phyloP scores from a whole-genome alignment of 2,888 invertebrate genomes.

The Smittia sp. region DNA sequence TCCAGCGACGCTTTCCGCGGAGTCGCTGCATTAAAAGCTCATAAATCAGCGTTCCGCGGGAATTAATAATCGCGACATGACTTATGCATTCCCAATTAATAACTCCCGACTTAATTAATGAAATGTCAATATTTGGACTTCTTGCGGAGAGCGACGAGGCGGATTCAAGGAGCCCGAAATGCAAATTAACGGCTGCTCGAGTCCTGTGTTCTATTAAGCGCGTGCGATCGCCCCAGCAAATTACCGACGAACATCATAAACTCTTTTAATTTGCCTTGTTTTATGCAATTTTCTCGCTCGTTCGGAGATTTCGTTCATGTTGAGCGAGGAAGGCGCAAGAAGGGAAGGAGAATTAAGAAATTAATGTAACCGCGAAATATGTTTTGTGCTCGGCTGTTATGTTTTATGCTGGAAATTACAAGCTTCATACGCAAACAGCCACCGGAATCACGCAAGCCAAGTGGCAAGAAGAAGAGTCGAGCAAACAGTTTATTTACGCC shows the following conservation, averaged over 20 bases:
- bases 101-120: slow-evolving; percentile 30
- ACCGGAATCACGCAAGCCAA: slow-evolving; percentile 38
- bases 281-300: slow-evolving; percentile 18
- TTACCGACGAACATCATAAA: background rate
- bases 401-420: slow-evolving; percentile 1
- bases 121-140: slow-evolving; percentile 19
- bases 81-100: slow-evolving; percentile 35
- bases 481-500: slow-evolving; percentile 18
- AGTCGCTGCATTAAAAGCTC: slow-evolving; percentile 24
- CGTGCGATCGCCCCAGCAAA: background rate
- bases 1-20: background rate
- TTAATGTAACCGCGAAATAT: slow-evolving; percentile 13
- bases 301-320: slow-evolving; percentile 5
- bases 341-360: slow-evolving; percentile 8
- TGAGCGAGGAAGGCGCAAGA: background rate
- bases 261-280: slow-evolving; percentile 23
- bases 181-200: background rate
- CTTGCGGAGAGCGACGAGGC: background rate
- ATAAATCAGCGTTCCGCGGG: slow-evolving; percentile 19
- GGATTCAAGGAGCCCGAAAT: background rate
- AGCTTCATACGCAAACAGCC: slow-evolving; percentile 16
- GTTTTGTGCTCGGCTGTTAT: background rate
- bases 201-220: background rate
- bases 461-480: background rate
- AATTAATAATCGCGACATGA: slow-evolving; percentile 36